Conservation (phyloP, 2,888 invertebrate species). For the Dexiosoma caninum region DNA sequence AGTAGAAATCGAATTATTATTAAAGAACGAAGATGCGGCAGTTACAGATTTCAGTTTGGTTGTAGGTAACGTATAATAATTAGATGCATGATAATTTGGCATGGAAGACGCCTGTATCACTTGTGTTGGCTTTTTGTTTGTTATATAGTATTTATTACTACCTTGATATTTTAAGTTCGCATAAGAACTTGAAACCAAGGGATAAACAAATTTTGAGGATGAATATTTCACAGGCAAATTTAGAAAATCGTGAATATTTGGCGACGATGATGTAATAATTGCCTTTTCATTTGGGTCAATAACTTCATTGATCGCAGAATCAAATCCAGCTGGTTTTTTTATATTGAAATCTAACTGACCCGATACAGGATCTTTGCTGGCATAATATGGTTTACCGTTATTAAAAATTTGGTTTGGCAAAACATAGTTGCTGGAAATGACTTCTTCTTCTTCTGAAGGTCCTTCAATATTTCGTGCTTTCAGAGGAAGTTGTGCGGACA, state of each 20-base stretch:
- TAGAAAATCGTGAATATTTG: conserved; percentile 84
- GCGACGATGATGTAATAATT: conserved; percentile 80
- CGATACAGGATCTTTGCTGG: conserved; percentile 84
- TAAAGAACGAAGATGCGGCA: conserved; percentile 65
- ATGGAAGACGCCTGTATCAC: conserved; percentile 72
- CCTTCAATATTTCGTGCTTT: conserved; percentile 71
- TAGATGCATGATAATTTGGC: conserved; percentile 69
- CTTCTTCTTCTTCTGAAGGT: conserved; percentile 71
- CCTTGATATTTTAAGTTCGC: conserved; percentile 86
- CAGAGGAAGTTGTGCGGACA: conserved; percentile 71
- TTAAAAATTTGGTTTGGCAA: conserved; percentile 82
- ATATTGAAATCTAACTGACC: conserved; percentile 82
- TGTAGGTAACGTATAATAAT: conserved; percentile 70
- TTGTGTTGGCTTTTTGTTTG: conserved; percentile 79
- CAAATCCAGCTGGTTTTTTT: conserved; percentile 78
- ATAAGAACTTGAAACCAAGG: conserved; percentile 84
- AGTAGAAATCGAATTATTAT: conserved; percentile 44
- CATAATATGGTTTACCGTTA: conserved; percentile 84
- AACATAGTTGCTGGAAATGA: conserved; percentile 75
- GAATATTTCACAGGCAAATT: conserved; percentile 84
- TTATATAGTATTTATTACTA: conserved; percentile 79
- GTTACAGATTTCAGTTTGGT: conserved; percentile 72
- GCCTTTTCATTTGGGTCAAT: conserved; percentile 80
- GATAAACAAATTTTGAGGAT: conserved; percentile 83
- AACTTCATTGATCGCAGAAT: conserved; percentile 75